These are phyloP conservation scores for Eriocheir sinensis DNA, from an alignment of 1,140 invertebrate species.

Conservation along the genomic window DNA sequence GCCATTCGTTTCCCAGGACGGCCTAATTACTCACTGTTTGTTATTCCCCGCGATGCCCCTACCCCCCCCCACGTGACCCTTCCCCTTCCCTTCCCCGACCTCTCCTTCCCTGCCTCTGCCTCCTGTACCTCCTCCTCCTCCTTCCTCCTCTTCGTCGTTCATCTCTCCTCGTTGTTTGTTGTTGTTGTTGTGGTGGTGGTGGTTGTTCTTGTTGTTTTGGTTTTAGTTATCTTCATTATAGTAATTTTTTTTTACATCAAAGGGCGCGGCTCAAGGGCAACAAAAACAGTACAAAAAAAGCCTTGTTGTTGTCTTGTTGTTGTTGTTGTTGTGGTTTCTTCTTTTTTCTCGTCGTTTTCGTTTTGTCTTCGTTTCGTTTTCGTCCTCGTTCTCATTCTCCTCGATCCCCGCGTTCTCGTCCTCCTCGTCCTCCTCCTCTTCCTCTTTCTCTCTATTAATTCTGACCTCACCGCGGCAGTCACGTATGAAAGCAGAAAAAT, in stretches of 20 bases:
- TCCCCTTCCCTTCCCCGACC: background rate
- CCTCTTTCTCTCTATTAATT: background rate
- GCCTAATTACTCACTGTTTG: constrained; percentile 12
- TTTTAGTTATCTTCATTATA: no score
- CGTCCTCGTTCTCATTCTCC: background rate
- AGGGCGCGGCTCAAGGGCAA: no score
- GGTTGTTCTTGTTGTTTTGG: no score
- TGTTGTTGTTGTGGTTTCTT: no score
- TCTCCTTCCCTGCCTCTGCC: background rate
- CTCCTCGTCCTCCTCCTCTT: no score
- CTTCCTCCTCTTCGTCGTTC: background rate
- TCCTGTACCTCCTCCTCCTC: background rate
- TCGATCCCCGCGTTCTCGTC: background rate
- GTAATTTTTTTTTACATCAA: no score
- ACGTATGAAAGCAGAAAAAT: background rate
- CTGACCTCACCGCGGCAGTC: background rate
- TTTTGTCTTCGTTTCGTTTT: background rate
- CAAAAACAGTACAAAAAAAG: no score
- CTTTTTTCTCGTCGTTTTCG: no score
- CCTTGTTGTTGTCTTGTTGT: no score
- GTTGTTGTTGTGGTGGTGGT: no score
- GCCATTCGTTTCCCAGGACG: background rate
- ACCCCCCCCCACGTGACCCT: no score
- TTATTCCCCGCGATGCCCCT: background rate
- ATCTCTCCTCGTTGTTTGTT: no score